These are phyloP conservation scores for Apus apus DNA, from an alignment of 2,113 vertebrate genomes.

Conservation along the genomic window DNA sequence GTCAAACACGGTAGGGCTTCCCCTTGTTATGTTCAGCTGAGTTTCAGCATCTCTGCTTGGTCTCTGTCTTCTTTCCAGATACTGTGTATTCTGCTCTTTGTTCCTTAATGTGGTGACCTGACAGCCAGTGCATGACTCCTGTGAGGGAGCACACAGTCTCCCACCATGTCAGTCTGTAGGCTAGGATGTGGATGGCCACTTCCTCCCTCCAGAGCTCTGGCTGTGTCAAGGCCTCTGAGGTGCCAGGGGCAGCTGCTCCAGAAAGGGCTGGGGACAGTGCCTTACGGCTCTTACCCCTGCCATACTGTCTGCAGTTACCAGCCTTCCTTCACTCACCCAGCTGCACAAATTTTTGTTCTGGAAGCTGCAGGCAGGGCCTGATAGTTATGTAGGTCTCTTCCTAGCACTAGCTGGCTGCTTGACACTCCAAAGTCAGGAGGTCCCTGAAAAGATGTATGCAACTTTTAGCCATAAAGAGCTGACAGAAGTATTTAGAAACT, in stretches of 20 bases:
- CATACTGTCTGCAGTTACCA: background rate
- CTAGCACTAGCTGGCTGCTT: background rate
- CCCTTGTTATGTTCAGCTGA: background rate
- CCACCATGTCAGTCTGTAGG: background rate
- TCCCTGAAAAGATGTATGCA: background rate
- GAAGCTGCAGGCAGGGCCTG: background rate
- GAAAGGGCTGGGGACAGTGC: background rate
- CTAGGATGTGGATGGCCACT: background rate
- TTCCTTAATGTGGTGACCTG: background rate
- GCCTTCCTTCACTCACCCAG: background rate
- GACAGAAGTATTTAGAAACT: background rate
- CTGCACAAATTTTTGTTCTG: background rate
- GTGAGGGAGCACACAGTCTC: background rate
- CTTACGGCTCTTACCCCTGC: background rate
- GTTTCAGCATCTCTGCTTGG: background rate
- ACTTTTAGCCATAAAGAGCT: background rate
- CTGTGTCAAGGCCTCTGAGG: background rate
- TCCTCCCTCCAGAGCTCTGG: background rate
- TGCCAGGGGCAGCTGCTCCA: background rate
- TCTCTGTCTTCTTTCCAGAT: background rate
- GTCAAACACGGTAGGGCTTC: background rate
- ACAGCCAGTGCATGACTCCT: rapidly evolving
- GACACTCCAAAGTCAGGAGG: background rate
- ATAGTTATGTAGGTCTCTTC: background rate
- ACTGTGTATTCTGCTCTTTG: background rate